Base-by-base conservation (phyloP, 1,140 invertebrate species). In the Pinna nobilis region DNA sequence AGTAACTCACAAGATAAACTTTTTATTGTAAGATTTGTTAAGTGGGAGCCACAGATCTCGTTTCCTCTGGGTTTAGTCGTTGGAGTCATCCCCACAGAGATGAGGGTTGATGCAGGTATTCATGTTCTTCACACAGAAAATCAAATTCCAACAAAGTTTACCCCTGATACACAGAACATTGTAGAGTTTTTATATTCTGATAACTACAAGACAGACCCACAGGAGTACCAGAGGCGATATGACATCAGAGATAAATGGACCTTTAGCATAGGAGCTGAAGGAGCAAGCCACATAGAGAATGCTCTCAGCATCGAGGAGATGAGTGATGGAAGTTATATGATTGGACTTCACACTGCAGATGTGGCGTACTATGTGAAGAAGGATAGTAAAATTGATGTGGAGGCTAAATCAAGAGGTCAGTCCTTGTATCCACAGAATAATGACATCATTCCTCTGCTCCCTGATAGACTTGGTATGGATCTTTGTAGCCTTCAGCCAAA, bases 251-350 rank as follows among this genome's bases (percentile, higher is more conserved):
- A 79, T 2, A 70, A 53, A 28, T 82, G 92, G 96, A 93, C 99
- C 37, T 99, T 97, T 84, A 98, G 96, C 0, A 97, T 99, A 1
- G 97, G 99, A 91, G 96, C 97, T 28, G 95, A 95, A 1, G 96
- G 96, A 3, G 98, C 97, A 87, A 98, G 97, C 6, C 97, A 99
- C 88, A 98, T 99, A 70, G 97, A 99, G 87, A 97, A 99, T 89
- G 98, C 98, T 0, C 89, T 99, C 1, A 98, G 99, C 89, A 79
- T 88, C 30, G 78, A 82, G 41, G 74, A 82, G 57, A 32, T 71
- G 3, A 47, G 55, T n/a, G 79, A 86, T 63, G 82, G 77, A n/a
- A 63, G 67, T 32, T 86, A 82, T 55, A 25, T 68, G 37, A 74
- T 88, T 11, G 84, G 85, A 30, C 74, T 88, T 15, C 87, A 88